phyloP scores from a whole-genome alignment of 2,797 vertebrate genomes.

The Apodemus agrarius region DNA sequence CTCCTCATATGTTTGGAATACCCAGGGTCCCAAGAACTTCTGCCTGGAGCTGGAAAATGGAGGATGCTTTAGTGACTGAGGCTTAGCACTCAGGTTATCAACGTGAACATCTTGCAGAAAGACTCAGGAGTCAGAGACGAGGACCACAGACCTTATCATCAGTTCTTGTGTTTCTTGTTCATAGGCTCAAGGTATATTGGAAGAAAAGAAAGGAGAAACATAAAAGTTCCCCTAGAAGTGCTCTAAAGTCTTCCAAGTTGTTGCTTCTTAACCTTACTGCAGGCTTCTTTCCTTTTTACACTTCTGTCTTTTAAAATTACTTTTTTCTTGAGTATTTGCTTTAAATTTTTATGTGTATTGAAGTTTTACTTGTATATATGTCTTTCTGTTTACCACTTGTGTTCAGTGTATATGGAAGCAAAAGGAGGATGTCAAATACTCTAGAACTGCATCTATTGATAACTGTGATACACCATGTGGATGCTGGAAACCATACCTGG shows the following conservation, averaged over 20 bases:
- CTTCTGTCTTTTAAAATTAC: background rate
- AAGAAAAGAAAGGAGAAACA: background rate
- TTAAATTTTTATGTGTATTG: background rate
- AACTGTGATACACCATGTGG: background rate
- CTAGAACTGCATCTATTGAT: background rate
- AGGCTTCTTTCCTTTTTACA: too few relatives aligned
- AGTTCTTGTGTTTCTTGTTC: background rate
- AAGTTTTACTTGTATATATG: background rate
- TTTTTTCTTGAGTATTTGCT: background rate
- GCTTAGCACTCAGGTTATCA: background rate
- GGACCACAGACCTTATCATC: background rate
- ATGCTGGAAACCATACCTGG: background rate
- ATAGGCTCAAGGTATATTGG: background rate
- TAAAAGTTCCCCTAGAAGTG: background rate
- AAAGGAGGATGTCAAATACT: background rate
- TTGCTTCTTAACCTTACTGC: background rate
- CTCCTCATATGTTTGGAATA: too few relatives aligned
- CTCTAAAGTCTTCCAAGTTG: background rate
- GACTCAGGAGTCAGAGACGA: background rate
- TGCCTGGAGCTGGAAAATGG: background rate
- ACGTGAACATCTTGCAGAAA: background rate
- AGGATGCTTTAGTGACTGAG: background rate
- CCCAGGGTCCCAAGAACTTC: background rate
- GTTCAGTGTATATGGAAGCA: background rate
- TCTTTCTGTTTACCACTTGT: background rate